Evolutionary conservation across 2,888 invertebrate species (phyloP), one percentile per base, ranked within the genome.

Genomic region (Automeris io): DNA sequence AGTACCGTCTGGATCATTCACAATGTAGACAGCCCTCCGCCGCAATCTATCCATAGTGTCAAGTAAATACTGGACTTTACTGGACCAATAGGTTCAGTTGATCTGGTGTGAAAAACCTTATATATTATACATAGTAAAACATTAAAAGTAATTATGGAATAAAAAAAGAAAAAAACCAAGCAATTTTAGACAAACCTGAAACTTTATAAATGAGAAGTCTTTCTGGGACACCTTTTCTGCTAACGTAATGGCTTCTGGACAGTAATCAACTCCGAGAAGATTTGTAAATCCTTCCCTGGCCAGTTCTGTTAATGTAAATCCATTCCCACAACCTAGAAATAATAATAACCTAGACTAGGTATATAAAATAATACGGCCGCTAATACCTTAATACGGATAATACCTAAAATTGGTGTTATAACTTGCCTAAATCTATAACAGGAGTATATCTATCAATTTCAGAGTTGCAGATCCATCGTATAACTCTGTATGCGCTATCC

Each of bases 201-300:
- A 82, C 24, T 64, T 68, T 34, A 85, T 70, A 16, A 49, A 37
- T 0, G 80, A 72, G 38, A 69, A 75, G 18, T 79, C 69, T 9
- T 2, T 9, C 19, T 67, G 54, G 0, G 73, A 88, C 16, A 97
- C 90, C 47, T 89, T 88, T 46, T 85, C 79, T 0, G 98, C 94
- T 16, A 99, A 76, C 11, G 90, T 86, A 1, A 99, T 89, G 0
- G 96, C 98, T 57, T 92, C 91, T 6, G 88, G 74, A 0, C 95
- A 95, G 69, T 98, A 99, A 73, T 99, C 98, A 0, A 97, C 85
- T 0, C 98, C 98, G 0, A 89, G 82, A n/a, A 98, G 77, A 51
- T 93, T 88, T 0, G 72, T 89, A 62, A 91, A 98, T 0, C 95
- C 95, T 66, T 91, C 91, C 18, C 90, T 86, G 0, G 91, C 91